These are phyloP conservation scores for Sus scrofa DNA, from an alignment of 2,113 vertebrate species.

Conservation along the genomic window T2T-Sscrofa CM000817.6:36813501-36814000, in stretches of 20 bases:
- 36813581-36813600: background rate
- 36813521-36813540: background rate
- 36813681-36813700: background rate
- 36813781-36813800: background rate
- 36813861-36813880: too few species aligned
- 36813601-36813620: background rate
- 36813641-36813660: background rate
- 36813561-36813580: background rate
- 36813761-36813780: background rate
- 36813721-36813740: background rate
- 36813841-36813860: background rate
- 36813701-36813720: background rate
- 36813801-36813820: background rate
- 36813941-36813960: background rate
- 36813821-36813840: background rate
- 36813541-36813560: background rate
- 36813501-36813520: background rate
- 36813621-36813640: background rate
- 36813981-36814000: background rate
- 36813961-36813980: background rate
- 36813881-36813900: background rate
- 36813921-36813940: background rate
- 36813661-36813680: background rate
- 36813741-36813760: background rate
- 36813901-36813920: background rate